A percentile compares a stretch with the other conserved stretches of the same genome.
phyloP scores from a whole-genome alignment of 2,113 vertebrate genomes.

The Etheostoma spectabile region DNA sequence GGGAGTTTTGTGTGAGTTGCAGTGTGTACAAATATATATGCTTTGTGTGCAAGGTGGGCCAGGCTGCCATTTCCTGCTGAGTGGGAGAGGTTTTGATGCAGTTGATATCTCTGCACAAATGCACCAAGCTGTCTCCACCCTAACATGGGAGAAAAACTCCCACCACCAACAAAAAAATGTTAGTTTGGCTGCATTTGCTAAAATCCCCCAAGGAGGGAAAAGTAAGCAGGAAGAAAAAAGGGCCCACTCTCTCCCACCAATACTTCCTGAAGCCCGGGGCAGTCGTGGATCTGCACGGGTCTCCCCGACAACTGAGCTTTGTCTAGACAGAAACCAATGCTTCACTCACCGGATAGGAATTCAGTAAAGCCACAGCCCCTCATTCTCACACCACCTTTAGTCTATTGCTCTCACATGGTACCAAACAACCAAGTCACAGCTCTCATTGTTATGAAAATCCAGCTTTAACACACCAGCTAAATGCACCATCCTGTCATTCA shows the following conservation, averaged over 20 bases:
- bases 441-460: constrained; percentile 61
- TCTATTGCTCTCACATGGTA: constrained; percentile 53
- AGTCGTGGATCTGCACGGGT: constrained; percentile 63
- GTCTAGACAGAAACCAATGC: constrained; percentile 80
- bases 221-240: constrained; percentile 45
- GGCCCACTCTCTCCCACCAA: constrained; percentile 51
- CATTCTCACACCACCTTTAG: constrained; percentile 74
- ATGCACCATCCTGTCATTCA: constrained; percentile 48
- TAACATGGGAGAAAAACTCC: constrained; percentile 75
- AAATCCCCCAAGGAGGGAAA: constrained; percentile 65
- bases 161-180: constrained; percentile 31
- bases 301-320: constrained; percentile 76
- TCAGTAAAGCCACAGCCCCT: constrained; percentile 70
- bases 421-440: constrained; percentile 47
- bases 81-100: constrained; percentile 50
- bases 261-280: constrained; percentile 71
- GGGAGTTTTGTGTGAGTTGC: background rate
- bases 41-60: constrained; percentile 45
- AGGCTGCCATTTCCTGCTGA: constrained; percentile 60
- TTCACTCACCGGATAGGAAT: constrained; percentile 80
- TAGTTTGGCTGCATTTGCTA: constrained; percentile 42
- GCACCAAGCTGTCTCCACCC: constrained; percentile 65
- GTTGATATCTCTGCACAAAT: constrained; percentile 52
- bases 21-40: constrained; percentile 21
- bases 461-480: constrained; percentile 46